Evolutionary conservation across 2,113 vertebrate genomes (phyloP).

Genomic region (Muntiacus reevesi): DNA sequence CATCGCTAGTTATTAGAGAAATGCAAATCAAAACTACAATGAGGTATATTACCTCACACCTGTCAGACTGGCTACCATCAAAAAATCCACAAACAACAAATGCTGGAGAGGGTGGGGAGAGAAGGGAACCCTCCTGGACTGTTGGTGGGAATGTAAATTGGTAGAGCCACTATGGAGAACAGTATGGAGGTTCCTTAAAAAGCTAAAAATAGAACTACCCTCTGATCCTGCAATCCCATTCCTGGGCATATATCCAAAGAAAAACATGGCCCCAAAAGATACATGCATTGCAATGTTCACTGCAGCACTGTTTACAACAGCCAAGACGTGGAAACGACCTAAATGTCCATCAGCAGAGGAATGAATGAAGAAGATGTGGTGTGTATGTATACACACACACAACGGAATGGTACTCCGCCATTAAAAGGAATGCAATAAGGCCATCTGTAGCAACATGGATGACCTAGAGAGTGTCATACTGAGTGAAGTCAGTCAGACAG

Average conservation of each 20-base stretch:
- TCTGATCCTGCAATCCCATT: neutral
- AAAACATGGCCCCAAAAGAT: neutral
- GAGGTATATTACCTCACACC: neutral
- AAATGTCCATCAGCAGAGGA: neutral
- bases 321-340: neutral
- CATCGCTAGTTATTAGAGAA: neutral
- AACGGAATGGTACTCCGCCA: neutral
- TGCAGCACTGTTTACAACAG: neutral
- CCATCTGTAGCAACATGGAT: neutral
- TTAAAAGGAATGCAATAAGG: neutral
- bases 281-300: neutral
- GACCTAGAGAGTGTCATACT: neutral
- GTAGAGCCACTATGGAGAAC: neutral
- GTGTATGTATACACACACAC: neutral
- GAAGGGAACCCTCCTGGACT: neutral
- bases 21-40: neutral
- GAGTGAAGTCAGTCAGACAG: neutral
- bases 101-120: neutral
- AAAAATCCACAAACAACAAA: neutral
- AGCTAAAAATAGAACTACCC: neutral
- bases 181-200: neutral
- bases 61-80: neutral
- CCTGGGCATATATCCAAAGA: neutral
- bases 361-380: neutral
- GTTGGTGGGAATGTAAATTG: neutral